Base-by-base conservation (phyloP, 2,797 vertebrate genomes). In the Sebastes steindachneri region DNA sequence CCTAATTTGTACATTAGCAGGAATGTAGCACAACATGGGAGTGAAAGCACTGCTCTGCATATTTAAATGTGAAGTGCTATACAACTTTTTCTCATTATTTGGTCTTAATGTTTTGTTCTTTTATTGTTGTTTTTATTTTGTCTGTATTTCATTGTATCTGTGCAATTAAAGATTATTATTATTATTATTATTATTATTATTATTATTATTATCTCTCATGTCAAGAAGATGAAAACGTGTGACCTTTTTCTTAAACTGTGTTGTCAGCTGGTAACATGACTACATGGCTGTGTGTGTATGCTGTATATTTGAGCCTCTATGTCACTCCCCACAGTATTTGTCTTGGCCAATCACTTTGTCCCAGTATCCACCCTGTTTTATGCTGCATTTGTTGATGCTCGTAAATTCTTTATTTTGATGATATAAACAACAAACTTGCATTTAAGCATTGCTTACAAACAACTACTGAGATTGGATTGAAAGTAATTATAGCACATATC, bases 271-370 rank as follows among this genome's bases (percentile, higher is more conserved):
- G 28, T 12, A 45, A 71, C 29, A 45, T 14, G 8, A 60, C 26
- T 33, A 59, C 10, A 4, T 12, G 33, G 9, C 4, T 53, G 15
- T 4, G 10, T 6, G 11, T 4, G 10, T 6, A 29, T 15, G 26
- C 14, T 41, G 29, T 88, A 64, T 76, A 87, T 89, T 86, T 79
- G 31, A 87, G 84, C 45, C 33, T 10, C 45, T n/a, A 33, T 7
- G 76, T 58, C 54, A 90, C 90, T 28, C 79, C 90, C 83, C 62
- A 8, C 33, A n/a, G 25, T 86, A 66, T 91, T 92, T 85, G 88
- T 85, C 86, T 92, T 86, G 79, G 76, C 92, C 93, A 92, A 94
- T 93, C 62, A 53, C 35, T 73, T 83, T 64, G 65, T 78, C 65
- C 37, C 64, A 29, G 69, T 53, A 41, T 59, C 76, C 67, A 58